phyloP scores from a whole-genome alignment of 2,797 vertebrate genomes.

The Propithecus deckenii region DNA sequence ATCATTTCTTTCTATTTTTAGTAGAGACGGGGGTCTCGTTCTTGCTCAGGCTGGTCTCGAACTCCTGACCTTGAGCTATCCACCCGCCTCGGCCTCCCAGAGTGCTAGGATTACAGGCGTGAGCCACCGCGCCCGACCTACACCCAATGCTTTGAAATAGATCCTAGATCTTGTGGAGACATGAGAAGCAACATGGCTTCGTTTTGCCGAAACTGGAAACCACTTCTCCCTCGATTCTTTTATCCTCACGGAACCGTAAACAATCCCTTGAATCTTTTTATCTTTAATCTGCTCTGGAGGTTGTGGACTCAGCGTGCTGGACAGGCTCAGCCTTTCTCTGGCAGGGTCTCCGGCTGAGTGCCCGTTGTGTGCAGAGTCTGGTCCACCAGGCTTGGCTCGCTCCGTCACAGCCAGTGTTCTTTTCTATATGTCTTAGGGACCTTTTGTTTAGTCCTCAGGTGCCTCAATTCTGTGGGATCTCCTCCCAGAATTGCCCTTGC shows the following conservation, averaged over 20 bases:
- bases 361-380: no score
- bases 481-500: neutral
- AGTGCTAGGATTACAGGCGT: no score
- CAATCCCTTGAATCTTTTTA: neutral
- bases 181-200: neutral
- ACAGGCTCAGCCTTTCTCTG: neutral
- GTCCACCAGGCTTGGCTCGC: neutral
- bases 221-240: neutral
- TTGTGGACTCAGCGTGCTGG: neutral
- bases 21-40: no score
- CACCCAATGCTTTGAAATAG: neutral
- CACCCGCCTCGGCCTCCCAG: no score
- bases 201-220: neutral
- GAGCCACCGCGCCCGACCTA: no score
- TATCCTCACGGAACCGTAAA: neutral
- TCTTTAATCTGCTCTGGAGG: neutral
- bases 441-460: neutral
- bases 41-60: no score
- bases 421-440: neutral
- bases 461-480: neutral
- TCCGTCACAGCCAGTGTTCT: fast-evolving
- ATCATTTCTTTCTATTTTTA: no score
- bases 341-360: neutral
- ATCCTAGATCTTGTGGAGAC: neutral
- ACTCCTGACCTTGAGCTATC: no score